phyloP scores from a whole-genome alignment of 2,888 invertebrate species.

The Eristalis intricaria region DNA sequence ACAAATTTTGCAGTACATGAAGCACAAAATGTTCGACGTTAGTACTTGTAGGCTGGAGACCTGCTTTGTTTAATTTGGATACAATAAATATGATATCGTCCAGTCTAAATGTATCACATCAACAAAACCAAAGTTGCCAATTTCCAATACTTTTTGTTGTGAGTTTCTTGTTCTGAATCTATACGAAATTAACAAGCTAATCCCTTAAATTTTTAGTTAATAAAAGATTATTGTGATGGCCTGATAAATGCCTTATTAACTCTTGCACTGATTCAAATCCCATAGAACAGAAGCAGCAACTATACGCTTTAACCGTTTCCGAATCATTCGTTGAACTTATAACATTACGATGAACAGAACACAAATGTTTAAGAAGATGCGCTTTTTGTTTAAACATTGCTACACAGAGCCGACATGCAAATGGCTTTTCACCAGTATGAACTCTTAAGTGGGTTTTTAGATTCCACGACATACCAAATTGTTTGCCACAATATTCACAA shows the following conservation, averaged over 20 bases:
- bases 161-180: constrained; percentile 28
- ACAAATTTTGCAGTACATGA: constrained; percentile 50
- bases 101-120: constrained; percentile 67
- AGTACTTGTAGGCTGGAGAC: constrained; percentile 56
- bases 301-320: constrained; percentile 89
- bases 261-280: constrained; percentile 93
- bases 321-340: constrained; percentile 87
- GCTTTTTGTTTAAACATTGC: constrained; percentile 97
- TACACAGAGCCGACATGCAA: constrained; percentile 93
- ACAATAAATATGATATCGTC: constrained; percentile 66
- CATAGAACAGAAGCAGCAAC: constrained; percentile 93
- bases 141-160: constrained; percentile 63
- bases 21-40: constrained; percentile 49
- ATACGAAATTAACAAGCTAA: constrained; percentile 76
- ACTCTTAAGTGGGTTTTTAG: constrained; percentile 93
- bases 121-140: constrained; percentile 67
- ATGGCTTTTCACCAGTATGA: constrained; percentile 94
- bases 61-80: constrained; percentile 52
- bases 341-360: constrained; percentile 93
- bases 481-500: constrained; percentile 94
- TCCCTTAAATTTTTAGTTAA: constrained; percentile 94
- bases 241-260: constrained; percentile 92
- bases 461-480: constrained; percentile 96
- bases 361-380: constrained; percentile 92
- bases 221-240: constrained; percentile 93